phyloP scores from a whole-genome alignment of 2,113 vertebrate genomes.

The Mohoua ochrocephala region DNA sequence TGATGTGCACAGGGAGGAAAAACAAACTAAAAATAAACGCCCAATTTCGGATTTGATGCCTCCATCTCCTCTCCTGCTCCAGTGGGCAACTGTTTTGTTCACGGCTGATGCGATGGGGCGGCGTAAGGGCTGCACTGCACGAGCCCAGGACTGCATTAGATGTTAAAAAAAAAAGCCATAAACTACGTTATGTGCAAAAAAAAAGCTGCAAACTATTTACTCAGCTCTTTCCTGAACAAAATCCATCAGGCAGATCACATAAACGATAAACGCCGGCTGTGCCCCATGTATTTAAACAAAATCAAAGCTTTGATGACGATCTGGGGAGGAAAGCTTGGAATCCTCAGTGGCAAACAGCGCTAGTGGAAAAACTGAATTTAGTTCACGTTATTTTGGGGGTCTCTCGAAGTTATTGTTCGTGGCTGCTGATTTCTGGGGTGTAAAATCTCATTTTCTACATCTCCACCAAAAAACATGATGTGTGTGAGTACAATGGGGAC shows the following conservation, averaged over 20 bases:
- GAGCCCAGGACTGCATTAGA: accelerated
- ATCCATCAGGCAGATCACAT: neutral
- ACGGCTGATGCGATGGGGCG: accelerated
- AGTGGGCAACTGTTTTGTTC: neutral
- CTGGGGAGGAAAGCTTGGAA: neutral
- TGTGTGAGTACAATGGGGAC: neutral
- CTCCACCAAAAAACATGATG: neutral
- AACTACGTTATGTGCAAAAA: neutral
- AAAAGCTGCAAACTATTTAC: neutral
- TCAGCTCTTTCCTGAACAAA: neutral
- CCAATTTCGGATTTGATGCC: neutral
- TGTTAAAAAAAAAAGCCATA: neutral
- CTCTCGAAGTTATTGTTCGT: neutral
- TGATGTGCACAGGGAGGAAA: neutral
- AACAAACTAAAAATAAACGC: neutral
- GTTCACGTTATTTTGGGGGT: neutral
- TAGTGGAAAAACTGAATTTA: neutral
- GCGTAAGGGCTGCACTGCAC: neutral
- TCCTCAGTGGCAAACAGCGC: neutral
- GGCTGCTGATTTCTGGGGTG: neutral
- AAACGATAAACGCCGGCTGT: neutral
- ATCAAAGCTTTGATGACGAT: neutral
- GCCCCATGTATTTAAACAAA: neutral
- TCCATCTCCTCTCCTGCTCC: neutral
- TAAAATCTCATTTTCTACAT: neutral